Evolutionary conservation across 2,888 invertebrate genomes (phyloP).

Genomic region (Perdita meconis): DNA sequence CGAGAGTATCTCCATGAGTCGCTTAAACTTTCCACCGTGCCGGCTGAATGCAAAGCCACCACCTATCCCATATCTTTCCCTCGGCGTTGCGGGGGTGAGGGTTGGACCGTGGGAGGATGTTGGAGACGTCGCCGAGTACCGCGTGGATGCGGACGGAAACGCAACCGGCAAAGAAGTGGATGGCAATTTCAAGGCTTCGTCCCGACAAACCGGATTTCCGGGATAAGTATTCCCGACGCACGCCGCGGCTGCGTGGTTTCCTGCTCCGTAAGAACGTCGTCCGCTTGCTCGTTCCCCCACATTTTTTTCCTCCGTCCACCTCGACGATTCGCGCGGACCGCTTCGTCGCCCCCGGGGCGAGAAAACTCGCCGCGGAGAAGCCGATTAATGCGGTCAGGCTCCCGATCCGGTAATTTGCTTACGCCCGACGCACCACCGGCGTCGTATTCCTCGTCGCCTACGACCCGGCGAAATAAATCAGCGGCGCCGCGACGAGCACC

Average conservation of each 20-base stretch:
- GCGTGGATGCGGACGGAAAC: conserved; percentile 41
- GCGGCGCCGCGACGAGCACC: conserved; percentile 14
- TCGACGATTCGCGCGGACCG: conserved; percentile 21
- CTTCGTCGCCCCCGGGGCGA: conserved; percentile 13
- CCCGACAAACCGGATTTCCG: conserved; percentile 67
- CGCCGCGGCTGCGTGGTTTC: conserved; percentile 57
- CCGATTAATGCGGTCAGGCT: conserved; percentile 57
- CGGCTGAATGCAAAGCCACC: conserved; percentile 62
- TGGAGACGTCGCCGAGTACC: conserved; percentile 22
- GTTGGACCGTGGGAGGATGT: too few relatives aligned
- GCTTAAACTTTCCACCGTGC: conserved; percentile 65
- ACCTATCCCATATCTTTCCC: conserved; percentile 49
- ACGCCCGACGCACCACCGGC: conserved; percentile 24
- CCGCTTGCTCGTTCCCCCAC: not conserved
- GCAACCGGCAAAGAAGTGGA: conserved; percentile 33
- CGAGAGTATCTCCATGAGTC: conserved; percentile 68
- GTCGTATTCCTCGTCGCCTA: conserved; percentile 46
- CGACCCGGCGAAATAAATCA: conserved; percentile 40
- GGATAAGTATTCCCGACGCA: conserved; percentile 67
- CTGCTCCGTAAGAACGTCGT: conserved; percentile 32
- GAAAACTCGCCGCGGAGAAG: conserved; percentile 43
- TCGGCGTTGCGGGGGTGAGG: conserved; percentile 9
- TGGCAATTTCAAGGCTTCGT: conserved; percentile 68
- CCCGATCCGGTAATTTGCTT: conserved; percentile 65
- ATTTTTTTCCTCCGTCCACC: conserved; percentile 20